Evolutionary conservation across 2,797 vertebrate species (phyloP).

Genomic region (Pagetopsis macropterus): DNA sequence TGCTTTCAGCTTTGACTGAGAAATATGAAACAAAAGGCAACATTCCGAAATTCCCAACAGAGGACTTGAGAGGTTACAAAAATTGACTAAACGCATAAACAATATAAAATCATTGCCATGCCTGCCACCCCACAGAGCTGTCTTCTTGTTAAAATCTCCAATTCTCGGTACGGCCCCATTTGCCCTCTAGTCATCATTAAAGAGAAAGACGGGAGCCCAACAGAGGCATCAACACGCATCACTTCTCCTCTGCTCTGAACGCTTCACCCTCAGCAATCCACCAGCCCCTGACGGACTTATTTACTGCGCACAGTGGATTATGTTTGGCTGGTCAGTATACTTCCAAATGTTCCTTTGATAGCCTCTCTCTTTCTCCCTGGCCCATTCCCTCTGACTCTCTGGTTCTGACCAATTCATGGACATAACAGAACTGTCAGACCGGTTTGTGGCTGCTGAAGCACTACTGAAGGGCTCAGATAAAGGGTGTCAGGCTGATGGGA

Average conservation of each 20-base stretch:
- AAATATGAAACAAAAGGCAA: slow-evolving; percentile 15
- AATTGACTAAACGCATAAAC: slow-evolving; percentile 64
- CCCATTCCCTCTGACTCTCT: slow-evolving; percentile 15
- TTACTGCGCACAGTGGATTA: slow-evolving; percentile 75
- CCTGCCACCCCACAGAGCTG: slow-evolving; percentile 47
- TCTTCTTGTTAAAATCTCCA: slow-evolving; percentile 73
- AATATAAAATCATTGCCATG: slow-evolving; percentile 55
- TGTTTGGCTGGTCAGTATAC: slow-evolving; percentile 66
- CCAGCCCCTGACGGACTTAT: slow-evolving; percentile 73
- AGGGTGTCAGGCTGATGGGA: slow-evolving; percentile 60
- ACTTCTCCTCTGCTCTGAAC: slow-evolving; percentile 64
- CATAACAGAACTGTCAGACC: slow-evolving; percentile 49
- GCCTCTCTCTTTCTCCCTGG: slow-evolving; percentile 35
- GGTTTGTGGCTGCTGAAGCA: slow-evolving; percentile 39
- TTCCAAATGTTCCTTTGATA: slow-evolving; percentile 74
- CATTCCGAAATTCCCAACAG: slow-evolving; percentile 24
- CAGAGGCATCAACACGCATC: slow-evolving; percentile 76
- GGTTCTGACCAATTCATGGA: slow-evolving; percentile 53
- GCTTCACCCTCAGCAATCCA: slow-evolving; percentile 65
- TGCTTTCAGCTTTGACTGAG: slow-evolving; percentile 1
- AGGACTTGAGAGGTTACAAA: slow-evolving; percentile 45
- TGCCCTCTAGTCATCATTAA: slow-evolving; percentile 82
- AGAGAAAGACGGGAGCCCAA: slow-evolving; percentile 67
- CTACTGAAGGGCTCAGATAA: slow-evolving; percentile 51
- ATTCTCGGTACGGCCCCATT: slow-evolving; percentile 61